phyloP scores from a whole-genome alignment of 2,113 vertebrate genomes.

The Siniperca chuatsi region DNA sequence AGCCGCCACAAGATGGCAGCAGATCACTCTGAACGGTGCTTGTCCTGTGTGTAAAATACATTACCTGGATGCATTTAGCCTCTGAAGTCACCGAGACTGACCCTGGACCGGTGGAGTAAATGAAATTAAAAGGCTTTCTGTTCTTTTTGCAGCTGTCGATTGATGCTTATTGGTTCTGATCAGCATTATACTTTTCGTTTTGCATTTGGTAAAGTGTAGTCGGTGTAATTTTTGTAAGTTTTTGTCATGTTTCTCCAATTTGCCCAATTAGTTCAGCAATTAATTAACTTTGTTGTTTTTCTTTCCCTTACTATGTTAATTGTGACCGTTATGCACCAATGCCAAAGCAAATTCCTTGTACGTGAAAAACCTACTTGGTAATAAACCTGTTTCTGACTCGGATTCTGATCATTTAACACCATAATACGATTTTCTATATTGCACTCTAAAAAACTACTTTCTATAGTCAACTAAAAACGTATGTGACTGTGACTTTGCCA shows the following conservation, averaged over 20 bases:
- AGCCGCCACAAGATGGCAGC: conserved; percentile 66
- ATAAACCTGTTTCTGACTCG: no score
- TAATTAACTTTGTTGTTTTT: background rate
- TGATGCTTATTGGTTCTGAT: background rate
- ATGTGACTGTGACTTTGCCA: conserved; percentile 1
- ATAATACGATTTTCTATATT: background rate
- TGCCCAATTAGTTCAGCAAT: background rate
- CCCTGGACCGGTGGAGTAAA: background rate
- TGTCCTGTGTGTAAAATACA: no score
- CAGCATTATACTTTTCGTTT: background rate
- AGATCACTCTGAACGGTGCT: conserved; percentile 24
- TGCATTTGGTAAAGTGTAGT: background rate
- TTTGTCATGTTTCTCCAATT: background rate
- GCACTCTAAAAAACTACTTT: background rate
- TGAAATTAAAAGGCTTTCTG: background rate
- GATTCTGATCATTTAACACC: background rate
- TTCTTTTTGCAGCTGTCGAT: background rate
- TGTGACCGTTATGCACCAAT: background rate
- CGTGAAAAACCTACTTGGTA: background rate
- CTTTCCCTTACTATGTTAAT: background rate
- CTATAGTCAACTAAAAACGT: background rate
- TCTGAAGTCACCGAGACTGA: background rate
- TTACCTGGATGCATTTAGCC: background rate
- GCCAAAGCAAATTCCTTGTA: background rate
- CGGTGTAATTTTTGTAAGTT: background rate